Evolutionary conservation across 2,888 invertebrate genomes (phyloP), one percentile per base, ranked within the genome.

Genomic region (Xestia rhomboidea): DNA sequence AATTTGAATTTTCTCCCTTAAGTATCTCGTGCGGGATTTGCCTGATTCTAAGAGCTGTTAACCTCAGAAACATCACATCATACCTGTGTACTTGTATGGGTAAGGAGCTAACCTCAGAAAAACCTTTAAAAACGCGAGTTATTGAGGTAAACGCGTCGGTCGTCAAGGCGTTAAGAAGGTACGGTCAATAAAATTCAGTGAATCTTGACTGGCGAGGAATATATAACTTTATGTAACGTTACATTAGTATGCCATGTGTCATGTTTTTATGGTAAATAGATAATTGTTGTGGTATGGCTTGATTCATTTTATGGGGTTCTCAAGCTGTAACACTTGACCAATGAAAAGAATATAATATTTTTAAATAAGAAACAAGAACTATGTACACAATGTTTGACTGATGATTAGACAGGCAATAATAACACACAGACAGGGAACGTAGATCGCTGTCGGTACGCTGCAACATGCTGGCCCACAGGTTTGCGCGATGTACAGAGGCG

Each of bases 221-320:
- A 54, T n/a, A 21, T 24, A n/a, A 24, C 1, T 49, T 49, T 41
- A 73, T 60, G 18, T 74, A 49, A 46, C 18, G 15, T 44, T 49
- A 49, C 13, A 69, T 77, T 69, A 78, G 49, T 78, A 77, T 34
- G 41, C 77, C 77, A 78, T 77, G 78, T 77, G 77, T 51, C 41
- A 27, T 4, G 21, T 18, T 68, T 41, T 78, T 77, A 78, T 78
- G 60, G 41, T 78, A 27, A 46, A 62, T 69, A 27, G 2, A 24
- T 62, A 27, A 60, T 44, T 66, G 18, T 60, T 72, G 41, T 80
- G 15, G 18, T 71, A 54, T n/a, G 38, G 30, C 38, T 15, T 60
- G 10, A 60, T 62, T 1, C 21, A 30, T 11, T 57, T n/a, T 8
- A 46, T 41, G 13, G 18, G n/a, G 30, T 4, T 67, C 46, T 75